phyloP scores from a whole-genome alignment of 2,797 vertebrate genomes.

The Siniperca obscura region DNA sequence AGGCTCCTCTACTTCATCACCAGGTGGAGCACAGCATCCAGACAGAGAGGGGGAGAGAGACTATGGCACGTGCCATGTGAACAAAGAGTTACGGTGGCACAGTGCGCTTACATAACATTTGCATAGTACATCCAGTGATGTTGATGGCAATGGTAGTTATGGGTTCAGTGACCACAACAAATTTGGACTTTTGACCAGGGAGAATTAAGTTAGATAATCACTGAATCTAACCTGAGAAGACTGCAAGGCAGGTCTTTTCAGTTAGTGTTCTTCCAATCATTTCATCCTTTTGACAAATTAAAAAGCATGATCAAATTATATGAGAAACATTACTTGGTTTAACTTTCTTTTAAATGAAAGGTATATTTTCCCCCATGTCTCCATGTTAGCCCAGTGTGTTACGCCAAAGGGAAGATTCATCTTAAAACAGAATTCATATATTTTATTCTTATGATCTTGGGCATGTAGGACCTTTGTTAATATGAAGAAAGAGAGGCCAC shows the following conservation, averaged over 20 bases:
- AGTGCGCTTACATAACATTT: slow-evolving; percentile 25
- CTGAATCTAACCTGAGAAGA: slow-evolving; percentile 19
- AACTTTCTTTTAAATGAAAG: slow-evolving; percentile 45
- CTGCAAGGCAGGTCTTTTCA: background rate
- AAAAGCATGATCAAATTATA: slow-evolving; percentile 14
- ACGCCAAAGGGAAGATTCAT: slow-evolving; percentile 50
- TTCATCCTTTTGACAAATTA: slow-evolving; percentile 21
- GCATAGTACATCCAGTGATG: slow-evolving; percentile 18
- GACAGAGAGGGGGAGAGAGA: slow-evolving; percentile 32
- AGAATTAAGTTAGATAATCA: slow-evolving; percentile 6
- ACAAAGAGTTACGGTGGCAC: slow-evolving; percentile 34
- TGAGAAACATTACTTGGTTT: slow-evolving; percentile 18
- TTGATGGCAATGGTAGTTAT: slow-evolving; percentile 5
- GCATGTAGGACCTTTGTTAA: slow-evolving; percentile 59
- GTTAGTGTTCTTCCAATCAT: background rate
- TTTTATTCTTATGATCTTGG: slow-evolving; percentile 68
- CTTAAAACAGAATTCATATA: slow-evolving; percentile 67
- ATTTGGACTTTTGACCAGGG: background rate
- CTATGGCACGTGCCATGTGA: slow-evolving; percentile 14
- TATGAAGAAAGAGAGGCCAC: slow-evolving; percentile 38
- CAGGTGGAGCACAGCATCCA: slow-evolving; percentile 58
- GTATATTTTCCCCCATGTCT: slow-evolving; percentile 46
- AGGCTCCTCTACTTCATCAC: slow-evolving; percentile 80
- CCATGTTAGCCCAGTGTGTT: slow-evolving; percentile 28
- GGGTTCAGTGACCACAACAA: slow-evolving; percentile 14